Percentiles rank a stretch among this genome's conserved stretches.
phyloP scores from a whole-genome alignment of 2,888 invertebrate species.

The Drosophila cracens region DNA sequence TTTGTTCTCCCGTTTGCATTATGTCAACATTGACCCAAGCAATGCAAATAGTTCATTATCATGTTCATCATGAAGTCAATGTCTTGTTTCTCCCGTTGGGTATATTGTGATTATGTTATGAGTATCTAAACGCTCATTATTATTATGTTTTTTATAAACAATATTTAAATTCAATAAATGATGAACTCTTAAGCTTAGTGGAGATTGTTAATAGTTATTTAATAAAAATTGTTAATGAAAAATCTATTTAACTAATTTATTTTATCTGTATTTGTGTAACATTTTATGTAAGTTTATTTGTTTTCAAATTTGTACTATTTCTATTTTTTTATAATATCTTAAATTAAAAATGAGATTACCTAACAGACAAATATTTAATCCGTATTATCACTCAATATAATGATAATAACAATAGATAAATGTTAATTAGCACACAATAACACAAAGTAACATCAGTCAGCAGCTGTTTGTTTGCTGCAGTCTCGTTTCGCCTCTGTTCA shows the following conservation, averaged over 20 bases:
- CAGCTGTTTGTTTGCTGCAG: not conserved
- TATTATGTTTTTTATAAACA: too few species aligned
- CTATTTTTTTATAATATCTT: not conserved
- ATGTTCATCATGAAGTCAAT: conserved; percentile 44
- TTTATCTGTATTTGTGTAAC: not conserved
- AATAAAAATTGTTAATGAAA: not conserved
- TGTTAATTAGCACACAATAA: not conserved
- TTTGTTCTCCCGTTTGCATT: conserved; percentile 48
- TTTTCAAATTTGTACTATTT: not conserved
- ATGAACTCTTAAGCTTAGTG: too few species aligned
- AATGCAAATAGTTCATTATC: conserved; percentile 21
- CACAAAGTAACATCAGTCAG: too few species aligned
- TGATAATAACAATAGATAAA: too few species aligned
- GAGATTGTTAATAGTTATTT: not conserved
- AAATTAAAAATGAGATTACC: too few species aligned
- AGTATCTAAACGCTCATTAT: conserved; percentile 1
- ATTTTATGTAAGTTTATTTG: not conserved
- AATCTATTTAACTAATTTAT: not conserved
- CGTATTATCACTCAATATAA: not conserved
- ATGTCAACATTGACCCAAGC: conserved; percentile 33
- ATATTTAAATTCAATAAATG: not conserved
- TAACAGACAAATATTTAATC: not conserved
- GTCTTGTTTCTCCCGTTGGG: conserved; percentile 21
- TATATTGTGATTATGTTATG: conserved; percentile 7
- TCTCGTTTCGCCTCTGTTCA: conserved; percentile 19